Base-by-base conservation (phyloP, 2,113 vertebrate species). In the Sphyrna mokarran region DNA sequence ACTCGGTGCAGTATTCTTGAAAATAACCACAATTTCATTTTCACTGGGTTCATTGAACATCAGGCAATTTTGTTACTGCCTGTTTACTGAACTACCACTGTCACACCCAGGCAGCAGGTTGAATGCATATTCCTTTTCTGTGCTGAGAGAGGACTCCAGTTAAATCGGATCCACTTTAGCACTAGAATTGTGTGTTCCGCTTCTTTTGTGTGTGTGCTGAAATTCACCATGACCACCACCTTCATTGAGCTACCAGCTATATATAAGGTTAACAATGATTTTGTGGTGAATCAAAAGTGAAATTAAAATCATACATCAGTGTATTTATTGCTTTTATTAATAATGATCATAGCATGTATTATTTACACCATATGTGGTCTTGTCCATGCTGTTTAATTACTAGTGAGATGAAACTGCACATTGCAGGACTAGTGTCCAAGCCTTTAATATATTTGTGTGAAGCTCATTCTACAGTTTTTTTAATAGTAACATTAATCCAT, bases 231-330 rank as follows among this genome's bases (percentile, higher is more conserved):
- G 61, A 63, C 37, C 33, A 66, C 4, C 16, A 37, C 33, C 33
- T 63, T 91, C 18, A 8, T 29, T 63, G 29, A 63, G 3, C 29
- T 63, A 9, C 61, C 18, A 14, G 87, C 61, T 37, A 14, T 66
- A 22, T 66, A 20, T 68, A 37, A 93, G 10, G 29, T 20, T 68
- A 37, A 63, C 61, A 16, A 37, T n/a, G 89, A 66, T 68, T 93
- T n/a, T 68, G 89, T 66, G 16, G 58, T 22, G 18, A 20, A 40
- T 93, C 61, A 93, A 66, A 83, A 68, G 89, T 93, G 61, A 93
- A 93, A 93, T 93, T 93, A 93, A 93, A 93, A 68, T 93, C 33
- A 66, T 93, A 66, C n/a, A 93, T 91, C 33, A 6, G 29, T 63
- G 33, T 20, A 93, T 93, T 68, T 68, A 93, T 37, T 93, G 33